Evolutionary conservation across 2,888 invertebrate genomes (phyloP).

Genomic region (Chloroclysta siterata): DNA sequence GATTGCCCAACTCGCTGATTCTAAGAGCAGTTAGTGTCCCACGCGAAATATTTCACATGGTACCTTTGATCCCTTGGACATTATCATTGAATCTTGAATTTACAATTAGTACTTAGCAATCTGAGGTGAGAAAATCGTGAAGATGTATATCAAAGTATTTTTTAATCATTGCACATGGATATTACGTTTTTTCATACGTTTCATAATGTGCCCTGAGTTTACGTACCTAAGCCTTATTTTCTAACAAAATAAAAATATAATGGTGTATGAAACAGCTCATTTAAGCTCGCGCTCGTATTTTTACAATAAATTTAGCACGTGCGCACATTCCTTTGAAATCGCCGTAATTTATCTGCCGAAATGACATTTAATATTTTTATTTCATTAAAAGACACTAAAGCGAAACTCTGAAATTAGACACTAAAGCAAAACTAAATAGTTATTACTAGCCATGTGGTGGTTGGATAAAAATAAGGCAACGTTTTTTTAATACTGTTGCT

Average conservation of each 20-base stretch:
- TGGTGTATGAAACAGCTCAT: slow-evolving; percentile 15
- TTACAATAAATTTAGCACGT: slow-evolving; percentile 10
- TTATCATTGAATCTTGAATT: too few relatives aligned
- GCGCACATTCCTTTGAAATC: slow-evolving; percentile 5
- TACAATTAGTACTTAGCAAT: too few relatives aligned
- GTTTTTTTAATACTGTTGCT: too few relatives aligned
- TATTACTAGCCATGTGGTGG: too few relatives aligned
- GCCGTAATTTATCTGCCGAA: slow-evolving; percentile 6
- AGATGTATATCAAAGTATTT: not conserved
- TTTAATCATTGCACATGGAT: not conserved
- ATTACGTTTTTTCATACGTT: not conserved
- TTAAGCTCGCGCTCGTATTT: slow-evolving; percentile 6
- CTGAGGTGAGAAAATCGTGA: too few relatives aligned
- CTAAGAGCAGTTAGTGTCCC: too few relatives aligned
- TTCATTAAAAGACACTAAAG: slow-evolving; percentile 1
- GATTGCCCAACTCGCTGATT: too few relatives aligned
- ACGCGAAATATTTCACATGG: too few relatives aligned
- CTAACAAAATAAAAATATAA: slow-evolving; percentile 9
- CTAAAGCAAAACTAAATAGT: too few relatives aligned
- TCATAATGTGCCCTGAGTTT: not conserved
- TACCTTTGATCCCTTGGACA: too few relatives aligned
- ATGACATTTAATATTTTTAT: slow-evolving; percentile 1
- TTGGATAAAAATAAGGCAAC: too few relatives aligned
- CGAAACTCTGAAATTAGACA: not conserved
- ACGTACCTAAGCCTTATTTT: not conserved